Percentiles rank a stretch among this genome's conserved stretches.
These are phyloP conservation scores for Oryzias woworae DNA, from an alignment of 2,113 vertebrate species.

Conservation along the genomic window DNA sequence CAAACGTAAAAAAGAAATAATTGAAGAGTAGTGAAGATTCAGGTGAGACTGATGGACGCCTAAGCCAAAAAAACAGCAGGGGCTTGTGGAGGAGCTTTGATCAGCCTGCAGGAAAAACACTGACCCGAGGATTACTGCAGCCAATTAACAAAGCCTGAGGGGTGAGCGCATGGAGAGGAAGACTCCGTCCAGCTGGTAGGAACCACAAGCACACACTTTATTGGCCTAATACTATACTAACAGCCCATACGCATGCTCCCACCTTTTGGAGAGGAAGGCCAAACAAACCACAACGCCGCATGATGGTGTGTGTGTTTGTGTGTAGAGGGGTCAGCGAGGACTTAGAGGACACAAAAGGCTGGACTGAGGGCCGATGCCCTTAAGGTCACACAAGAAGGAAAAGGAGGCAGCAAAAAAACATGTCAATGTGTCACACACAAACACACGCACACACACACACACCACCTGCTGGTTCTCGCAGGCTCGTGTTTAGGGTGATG, in stretches of 20 bases:
- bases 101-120: constrained; percentile 44
- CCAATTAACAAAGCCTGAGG: constrained; percentile 45
- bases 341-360: constrained; percentile 56
- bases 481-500: constrained; percentile 55
- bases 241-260: constrained; percentile 34
- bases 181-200: constrained; percentile 53
- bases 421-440: constrained; percentile 7
- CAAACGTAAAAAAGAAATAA: background rate
- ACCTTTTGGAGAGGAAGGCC: constrained; percentile 42
- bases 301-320: constrained; percentile 27
- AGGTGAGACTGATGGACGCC: background rate
- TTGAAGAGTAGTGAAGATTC: constrained; percentile 4
- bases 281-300: constrained; percentile 46
- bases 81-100: constrained; percentile 21
- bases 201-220: constrained; percentile 22
- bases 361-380: constrained; percentile 62
- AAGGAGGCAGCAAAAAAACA: constrained; percentile 45
- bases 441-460: constrained; percentile 42
- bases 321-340: constrained; percentile 49
- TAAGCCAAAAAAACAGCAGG: constrained; percentile 8
- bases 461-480: constrained; percentile 69
- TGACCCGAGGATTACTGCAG: constrained; percentile 42
- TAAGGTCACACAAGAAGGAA: constrained; percentile 53
- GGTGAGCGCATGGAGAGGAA: constrained; percentile 25
- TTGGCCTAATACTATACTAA: constrained; percentile 24